These are phyloP conservation scores for Zygaena filipendulae DNA, from an alignment of 2,888 invertebrate species.

Conservation along the genomic window DNA sequence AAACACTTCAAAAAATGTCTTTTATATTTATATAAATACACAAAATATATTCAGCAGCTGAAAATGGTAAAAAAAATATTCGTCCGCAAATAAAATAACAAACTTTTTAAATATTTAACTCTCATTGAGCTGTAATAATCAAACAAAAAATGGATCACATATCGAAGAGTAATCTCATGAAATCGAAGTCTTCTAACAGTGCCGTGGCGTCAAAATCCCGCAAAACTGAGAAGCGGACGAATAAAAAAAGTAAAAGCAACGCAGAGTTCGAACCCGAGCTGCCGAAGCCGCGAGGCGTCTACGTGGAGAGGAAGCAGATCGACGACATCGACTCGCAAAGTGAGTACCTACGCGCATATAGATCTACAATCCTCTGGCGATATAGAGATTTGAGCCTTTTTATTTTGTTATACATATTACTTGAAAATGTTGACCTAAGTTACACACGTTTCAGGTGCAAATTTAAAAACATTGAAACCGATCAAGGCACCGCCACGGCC, in stretches of 20 bases:
- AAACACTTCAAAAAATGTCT: too few species aligned
- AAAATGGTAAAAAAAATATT: too few species aligned
- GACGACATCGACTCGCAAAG: too few species aligned
- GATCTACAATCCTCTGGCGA: neutral
- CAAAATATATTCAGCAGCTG: too few species aligned
- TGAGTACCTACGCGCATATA: conserved; percentile 9
- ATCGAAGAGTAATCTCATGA: conserved; percentile 20
- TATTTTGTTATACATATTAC: conserved; percentile 5
- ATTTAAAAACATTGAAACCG: too few species aligned
- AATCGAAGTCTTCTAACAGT: conserved; percentile 34
- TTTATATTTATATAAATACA: too few species aligned
- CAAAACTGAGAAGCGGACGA: conserved; percentile 10
- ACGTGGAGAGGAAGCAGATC: conserved; percentile 33
- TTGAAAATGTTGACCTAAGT: neutral
- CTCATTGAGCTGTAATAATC: too few species aligned
- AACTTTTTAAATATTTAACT: too few species aligned
- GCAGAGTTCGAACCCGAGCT: conserved; percentile 22
- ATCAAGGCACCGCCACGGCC: conserved; percentile 23
- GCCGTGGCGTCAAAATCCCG: conserved; percentile 18
- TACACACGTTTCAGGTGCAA: conserved; percentile 16
- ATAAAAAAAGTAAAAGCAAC: conserved; percentile 28
- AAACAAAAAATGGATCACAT: conserved; percentile 22
- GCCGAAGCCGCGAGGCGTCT: conserved; percentile 36
- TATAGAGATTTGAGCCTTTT: too few species aligned
- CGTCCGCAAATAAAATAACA: too few species aligned